Evolutionary conservation across 2,797 vertebrate species (phyloP).

Genomic region (Gadopsis marmoratus): DNA sequence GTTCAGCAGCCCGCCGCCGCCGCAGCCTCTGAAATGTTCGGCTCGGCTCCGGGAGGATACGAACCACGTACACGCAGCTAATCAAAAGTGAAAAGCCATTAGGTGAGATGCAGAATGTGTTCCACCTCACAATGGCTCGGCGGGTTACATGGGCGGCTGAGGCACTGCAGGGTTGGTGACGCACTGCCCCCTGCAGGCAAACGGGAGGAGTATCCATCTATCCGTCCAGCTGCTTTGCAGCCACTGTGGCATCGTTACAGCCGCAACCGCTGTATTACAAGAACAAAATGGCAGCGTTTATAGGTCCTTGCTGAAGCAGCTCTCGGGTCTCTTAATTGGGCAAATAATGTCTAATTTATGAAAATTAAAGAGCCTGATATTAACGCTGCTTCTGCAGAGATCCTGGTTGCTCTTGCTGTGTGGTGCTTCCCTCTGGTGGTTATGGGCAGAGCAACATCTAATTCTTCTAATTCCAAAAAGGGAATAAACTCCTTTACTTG

Average conservation of each 20-base stretch:
- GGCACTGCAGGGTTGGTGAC: slow-evolving; percentile 30
- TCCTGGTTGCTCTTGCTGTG: slow-evolving; percentile 21
- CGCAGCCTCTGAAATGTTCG: slow-evolving; percentile 50
- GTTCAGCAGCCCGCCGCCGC: slow-evolving; percentile 49
- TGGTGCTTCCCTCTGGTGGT: slow-evolving; percentile 76
- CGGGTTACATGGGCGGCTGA: slow-evolving; percentile 16
- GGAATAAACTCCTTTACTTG: slow-evolving; percentile 1
- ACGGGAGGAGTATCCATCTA: slow-evolving; percentile 1
- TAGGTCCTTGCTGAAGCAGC: background rate
- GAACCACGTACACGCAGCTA: slow-evolving; percentile 54
- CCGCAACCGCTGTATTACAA: slow-evolving; percentile 3
- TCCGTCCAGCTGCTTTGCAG: background rate
- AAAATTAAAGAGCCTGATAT: slow-evolving; percentile 19
- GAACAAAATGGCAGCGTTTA: slow-evolving; percentile 18
- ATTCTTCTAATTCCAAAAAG: background rate
- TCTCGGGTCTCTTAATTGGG: slow-evolving; percentile 22
- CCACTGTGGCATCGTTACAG: background rate
- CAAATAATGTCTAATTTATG: slow-evolving; percentile 33
- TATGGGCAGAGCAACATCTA: background rate
- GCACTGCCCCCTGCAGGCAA: slow-evolving; percentile 77
- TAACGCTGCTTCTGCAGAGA: background rate
- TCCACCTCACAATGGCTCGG: slow-evolving; percentile 52
- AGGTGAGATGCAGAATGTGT: slow-evolving; percentile 59
- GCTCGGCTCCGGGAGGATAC: slow-evolving; percentile 62
- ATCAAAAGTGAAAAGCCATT: slow-evolving; percentile 75